Evolutionary conservation across 1,140 invertebrate genomes (phyloP).

Genomic region (Lasaia peninsularis): DNA sequence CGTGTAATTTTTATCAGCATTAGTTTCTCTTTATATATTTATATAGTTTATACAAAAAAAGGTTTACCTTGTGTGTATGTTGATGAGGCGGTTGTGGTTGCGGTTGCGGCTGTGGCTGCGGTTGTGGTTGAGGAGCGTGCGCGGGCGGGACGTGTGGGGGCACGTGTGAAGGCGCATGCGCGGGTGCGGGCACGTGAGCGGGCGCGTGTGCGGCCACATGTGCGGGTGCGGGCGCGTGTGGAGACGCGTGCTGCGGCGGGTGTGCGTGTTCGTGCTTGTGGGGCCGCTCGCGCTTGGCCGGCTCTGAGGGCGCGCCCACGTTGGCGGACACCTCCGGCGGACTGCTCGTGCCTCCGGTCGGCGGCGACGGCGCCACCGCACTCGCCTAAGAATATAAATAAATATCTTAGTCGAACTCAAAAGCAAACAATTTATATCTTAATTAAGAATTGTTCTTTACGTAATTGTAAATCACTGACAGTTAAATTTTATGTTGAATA

Average conservation of each 20-base stretch:
- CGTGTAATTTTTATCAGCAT: too few relatives aligned
- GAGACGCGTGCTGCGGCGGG: constrained; percentile 26
- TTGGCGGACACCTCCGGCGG: constrained; percentile 63
- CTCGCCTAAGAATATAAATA: neutral
- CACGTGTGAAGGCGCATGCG: constrained; percentile 11
- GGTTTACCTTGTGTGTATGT: constrained; percentile 38
- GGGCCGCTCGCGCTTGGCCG: constrained; percentile 39
- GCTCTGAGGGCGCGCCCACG: constrained; percentile 45
- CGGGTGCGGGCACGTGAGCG: constrained; percentile 19
- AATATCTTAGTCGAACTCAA: too few relatives aligned
- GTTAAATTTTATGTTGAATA: too few relatives aligned
- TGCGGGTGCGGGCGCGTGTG: neutral
- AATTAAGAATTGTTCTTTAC: too few relatives aligned
- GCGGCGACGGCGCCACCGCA: neutral
- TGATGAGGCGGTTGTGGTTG: constrained; percentile 27
- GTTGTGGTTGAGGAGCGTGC: constrained; percentile 22
- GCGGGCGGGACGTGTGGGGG: neutral
- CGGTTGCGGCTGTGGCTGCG: constrained; percentile 23
- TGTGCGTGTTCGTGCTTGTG: constrained; percentile 30
- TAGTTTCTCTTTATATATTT: too few relatives aligned
- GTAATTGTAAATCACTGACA: too few relatives aligned
- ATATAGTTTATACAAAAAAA: too few relatives aligned
- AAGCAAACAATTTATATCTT: too few relatives aligned
- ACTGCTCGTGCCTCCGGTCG: constrained; percentile 23
- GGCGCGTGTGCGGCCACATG: constrained; percentile 30